Conservation (phyloP, 2,888 invertebrate genomes). For the Cephus nigrinus region DNA sequence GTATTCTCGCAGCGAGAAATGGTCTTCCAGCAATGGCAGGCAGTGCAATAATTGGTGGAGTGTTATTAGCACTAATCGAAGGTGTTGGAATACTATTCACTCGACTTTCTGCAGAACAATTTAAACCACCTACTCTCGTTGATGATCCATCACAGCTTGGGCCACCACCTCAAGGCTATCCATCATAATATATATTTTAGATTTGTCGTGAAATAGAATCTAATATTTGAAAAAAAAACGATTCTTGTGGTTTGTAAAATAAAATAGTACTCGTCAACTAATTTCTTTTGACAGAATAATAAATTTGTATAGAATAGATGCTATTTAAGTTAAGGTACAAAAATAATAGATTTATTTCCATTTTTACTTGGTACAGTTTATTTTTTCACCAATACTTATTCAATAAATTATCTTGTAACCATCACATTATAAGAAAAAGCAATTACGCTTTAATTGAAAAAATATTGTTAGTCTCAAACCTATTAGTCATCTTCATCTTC, state of each 20-base stretch:
- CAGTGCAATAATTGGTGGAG: slow-evolving; percentile 95
- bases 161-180: slow-evolving; percentile 64
- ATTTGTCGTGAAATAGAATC: slow-evolving; percentile 31
- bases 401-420: not conserved
- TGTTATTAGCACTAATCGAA: slow-evolving; percentile 95
- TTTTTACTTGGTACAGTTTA: not conserved
- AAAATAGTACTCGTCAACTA: not conserved
- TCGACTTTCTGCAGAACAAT: slow-evolving; percentile 91
- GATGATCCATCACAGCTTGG: slow-evolving; percentile 83
- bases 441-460: not conserved
- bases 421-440: not conserved
- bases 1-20: slow-evolving; percentile 94
- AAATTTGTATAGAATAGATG: slow-evolving; percentile 39
- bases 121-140: slow-evolving; percentile 83
- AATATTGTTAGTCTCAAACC: not conserved
- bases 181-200: slow-evolving; percentile 43
- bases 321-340: slow-evolving; percentile 27
- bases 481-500: slow-evolving; percentile 38
- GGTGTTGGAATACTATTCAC: slow-evolving; percentile 96
- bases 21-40: slow-evolving; percentile 92
- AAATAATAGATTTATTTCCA: slow-evolving; percentile 22
- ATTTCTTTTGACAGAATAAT: slow-evolving; percentile 23
- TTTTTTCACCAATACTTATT: not conserved
- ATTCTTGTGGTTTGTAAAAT: slow-evolving; percentile 22
- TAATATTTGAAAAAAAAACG: slow-evolving; percentile 24